Conservation (phyloP, 2,113 vertebrate genomes). For the Salminus brasiliensis region DNA sequence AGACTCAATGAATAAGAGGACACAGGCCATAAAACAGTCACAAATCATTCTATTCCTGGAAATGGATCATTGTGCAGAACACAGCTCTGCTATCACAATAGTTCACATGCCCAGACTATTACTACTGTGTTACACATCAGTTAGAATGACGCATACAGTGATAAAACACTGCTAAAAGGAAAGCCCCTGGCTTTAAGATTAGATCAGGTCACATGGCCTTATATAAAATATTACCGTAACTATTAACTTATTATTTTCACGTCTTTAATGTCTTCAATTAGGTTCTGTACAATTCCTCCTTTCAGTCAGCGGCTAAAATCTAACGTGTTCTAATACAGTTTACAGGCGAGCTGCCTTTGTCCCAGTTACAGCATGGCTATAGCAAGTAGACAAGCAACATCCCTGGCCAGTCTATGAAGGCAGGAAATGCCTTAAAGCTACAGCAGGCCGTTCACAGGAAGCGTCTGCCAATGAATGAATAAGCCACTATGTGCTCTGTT, state of each 20-base stretch:
- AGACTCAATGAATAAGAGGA: constrained; percentile 9
- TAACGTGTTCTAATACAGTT: too few relatives aligned
- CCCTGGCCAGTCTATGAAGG: neutral
- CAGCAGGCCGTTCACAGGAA: constrained; percentile 19
- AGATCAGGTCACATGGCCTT: neutral
- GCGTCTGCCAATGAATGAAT: constrained; percentile 2
- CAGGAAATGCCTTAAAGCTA: constrained; percentile 50
- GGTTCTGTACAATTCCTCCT: neutral
- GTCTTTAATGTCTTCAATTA: neutral
- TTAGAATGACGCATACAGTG: constrained; percentile 2
- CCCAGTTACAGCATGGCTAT: neutral
- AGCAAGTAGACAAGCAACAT: neutral
- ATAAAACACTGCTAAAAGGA: neutral
- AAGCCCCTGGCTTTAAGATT: neutral
- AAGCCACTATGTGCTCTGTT: neutral
- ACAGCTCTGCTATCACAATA: neutral
- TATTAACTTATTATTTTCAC: too few relatives aligned
- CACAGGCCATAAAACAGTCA: neutral
- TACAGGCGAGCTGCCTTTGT: too few relatives aligned
- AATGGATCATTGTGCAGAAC: constrained; percentile 25
- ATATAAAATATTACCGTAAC: neutral
- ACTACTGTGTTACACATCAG: constrained; percentile 1
- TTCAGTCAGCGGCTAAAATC: too few relatives aligned
- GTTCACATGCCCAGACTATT: constrained; percentile 30
- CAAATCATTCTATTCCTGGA: constrained; percentile 26